Evolutionary conservation across 2,888 invertebrate species (phyloP), one percentile per base, ranked within the genome.

Genomic region (Siphlonurus alternatus): DNA sequence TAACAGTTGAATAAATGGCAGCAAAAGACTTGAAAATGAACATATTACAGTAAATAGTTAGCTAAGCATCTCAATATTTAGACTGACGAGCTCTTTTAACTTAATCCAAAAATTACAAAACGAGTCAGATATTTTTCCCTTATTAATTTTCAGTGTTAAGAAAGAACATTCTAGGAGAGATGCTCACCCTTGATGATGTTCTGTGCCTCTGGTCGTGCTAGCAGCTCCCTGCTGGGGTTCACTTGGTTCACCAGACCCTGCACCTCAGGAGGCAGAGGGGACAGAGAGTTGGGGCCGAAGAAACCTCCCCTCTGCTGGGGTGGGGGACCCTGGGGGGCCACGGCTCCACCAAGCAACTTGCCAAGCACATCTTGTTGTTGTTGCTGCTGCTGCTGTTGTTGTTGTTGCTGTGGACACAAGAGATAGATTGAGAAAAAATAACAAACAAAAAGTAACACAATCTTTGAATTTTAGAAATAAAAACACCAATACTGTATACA

Each of bases 161-260:
- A n/a, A n/a, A n/a, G n/a, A n/a, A n/a, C n/a, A n/a, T n/a, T n/a
- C n/a, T n/a, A n/a, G n/a, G n/a, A n/a, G n/a, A n/a, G n/a, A n/a
- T n/a, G 67, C 70, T 69, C 72, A 86, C 87, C 87, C 75, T 87
- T 86, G 69, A 89, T 80, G 66, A 90, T 84, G 61, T 87, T 86
- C 74, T 87, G 87, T 18, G 87, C 87, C 73, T 89, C 89, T 0
- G 87, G 87, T 67, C 87, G 76, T 73, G 84, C 85, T 65, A 88
- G 73, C 68, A 88, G 75, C 67, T 88, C 87, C 61, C 84, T 77
- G 70, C 84, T 81, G 70, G 79, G 75, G 71, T 77, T 75, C 70
- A 74, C 72, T 71, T 76, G 75, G 72, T 76, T 74, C 69, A 81
- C 71, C 74, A 79, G 72, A 74, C 74, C 73, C 67, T 78, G 78